Conservation (phyloP, 2,888 invertebrate species). For the Muscina levida region DNA sequence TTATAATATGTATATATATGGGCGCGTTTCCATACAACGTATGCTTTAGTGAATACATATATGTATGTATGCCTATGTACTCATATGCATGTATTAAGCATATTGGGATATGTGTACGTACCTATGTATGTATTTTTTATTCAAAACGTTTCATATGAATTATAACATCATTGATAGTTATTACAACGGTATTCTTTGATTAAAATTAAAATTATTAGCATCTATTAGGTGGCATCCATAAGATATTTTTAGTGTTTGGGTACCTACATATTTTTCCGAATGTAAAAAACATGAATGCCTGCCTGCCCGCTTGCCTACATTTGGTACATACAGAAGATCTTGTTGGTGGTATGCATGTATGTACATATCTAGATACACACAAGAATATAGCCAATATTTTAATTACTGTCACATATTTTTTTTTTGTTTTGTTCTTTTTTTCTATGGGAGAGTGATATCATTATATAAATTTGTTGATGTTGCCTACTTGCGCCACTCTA, state of each 20-base stretch:
- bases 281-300: conserved; percentile 31
- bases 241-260: conserved; percentile 29
- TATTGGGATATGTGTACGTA: too few relatives aligned
- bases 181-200: too few relatives aligned
- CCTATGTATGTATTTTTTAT: too few relatives aligned
- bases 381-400: conserved; percentile 5
- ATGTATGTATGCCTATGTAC: too few relatives aligned
- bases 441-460: conserved; percentile 3
- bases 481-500: background rate
- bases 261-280: conserved; percentile 13
- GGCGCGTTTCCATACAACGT: too few relatives aligned
- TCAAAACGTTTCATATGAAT: too few relatives aligned
- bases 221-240: conserved; percentile 17
- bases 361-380: conserved; percentile 49
- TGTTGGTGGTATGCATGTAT: conserved; percentile 31
- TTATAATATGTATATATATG: too few relatives aligned
- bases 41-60: too few relatives aligned
- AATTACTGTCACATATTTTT: conserved; percentile 27
- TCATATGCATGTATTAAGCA: too few relatives aligned
- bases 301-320: conserved; percentile 30
- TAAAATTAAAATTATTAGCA: too few relatives aligned
- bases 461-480: conserved; percentile 19
- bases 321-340: too few relatives aligned
- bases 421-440: conserved; percentile 2
- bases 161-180: too few relatives aligned